Evolutionary conservation across 2,113 vertebrate species (phyloP).

Genomic region (Oreochromis niloticus): DNA sequence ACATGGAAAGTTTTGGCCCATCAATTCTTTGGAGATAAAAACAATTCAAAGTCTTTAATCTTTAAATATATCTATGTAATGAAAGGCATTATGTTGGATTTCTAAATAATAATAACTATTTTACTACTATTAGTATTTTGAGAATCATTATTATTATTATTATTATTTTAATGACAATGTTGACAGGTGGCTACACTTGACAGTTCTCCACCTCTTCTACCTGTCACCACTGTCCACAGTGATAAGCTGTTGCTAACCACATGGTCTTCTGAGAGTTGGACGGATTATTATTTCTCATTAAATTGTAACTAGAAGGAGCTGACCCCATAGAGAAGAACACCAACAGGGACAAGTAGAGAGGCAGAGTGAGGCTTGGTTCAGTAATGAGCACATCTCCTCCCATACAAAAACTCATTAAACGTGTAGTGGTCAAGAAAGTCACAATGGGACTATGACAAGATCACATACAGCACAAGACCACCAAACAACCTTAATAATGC

Average conservation of each 20-base stretch:
- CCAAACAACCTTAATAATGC: conserved; percentile 46
- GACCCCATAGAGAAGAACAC: conserved; percentile 10
- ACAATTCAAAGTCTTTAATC: neutral
- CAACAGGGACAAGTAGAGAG: neutral
- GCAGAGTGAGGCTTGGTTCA: neutral
- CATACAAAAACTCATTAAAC: neutral
- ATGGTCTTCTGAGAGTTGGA: conserved; percentile 13
- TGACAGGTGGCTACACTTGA: conserved; percentile 12
- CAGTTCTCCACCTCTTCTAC: conserved; percentile 5
- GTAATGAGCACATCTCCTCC: conserved; percentile 31
- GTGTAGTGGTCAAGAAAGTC: conserved; percentile 34
- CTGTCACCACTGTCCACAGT: neutral
- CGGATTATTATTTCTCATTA: conserved; percentile 58
- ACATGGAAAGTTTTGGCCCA: neutral
- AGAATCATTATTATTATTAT: neutral
- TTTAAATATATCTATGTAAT: neutral
- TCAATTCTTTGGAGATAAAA: neutral
- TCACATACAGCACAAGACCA: conserved; percentile 21
- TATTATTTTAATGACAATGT: neutral
- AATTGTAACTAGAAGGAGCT: conserved; percentile 30
- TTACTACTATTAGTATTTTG: neutral
- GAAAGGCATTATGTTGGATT: neutral
- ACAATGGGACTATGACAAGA: conserved; percentile 14
- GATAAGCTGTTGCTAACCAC: conserved; percentile 22
- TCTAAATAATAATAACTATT: neutral